A percentile compares a stretch with the other conserved stretches of the same genome.
phyloP scores from a whole-genome alignment of 2,797 vertebrate genomes.

The Scolopax rusticola region DNA sequence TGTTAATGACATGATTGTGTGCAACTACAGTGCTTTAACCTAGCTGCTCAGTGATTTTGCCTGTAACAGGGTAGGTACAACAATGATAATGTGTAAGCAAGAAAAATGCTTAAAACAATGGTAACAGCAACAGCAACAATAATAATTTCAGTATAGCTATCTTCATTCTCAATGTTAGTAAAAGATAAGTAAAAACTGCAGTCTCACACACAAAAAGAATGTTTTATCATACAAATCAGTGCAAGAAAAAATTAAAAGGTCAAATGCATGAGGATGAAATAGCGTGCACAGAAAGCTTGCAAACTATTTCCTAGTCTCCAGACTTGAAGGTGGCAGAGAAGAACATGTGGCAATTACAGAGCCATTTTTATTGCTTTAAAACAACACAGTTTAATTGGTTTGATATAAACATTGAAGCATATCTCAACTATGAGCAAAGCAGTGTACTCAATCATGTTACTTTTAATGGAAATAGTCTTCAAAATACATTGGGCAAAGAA shows the following conservation, averaged over 20 bases:
- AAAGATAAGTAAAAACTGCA: background rate
- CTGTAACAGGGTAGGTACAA: background rate
- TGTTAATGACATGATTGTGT: background rate
- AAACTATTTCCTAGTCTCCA: conserved; percentile 9
- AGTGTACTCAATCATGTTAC: conserved; percentile 55
- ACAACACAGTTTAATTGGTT: conserved; percentile 41
- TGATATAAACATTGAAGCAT: conserved; percentile 61
- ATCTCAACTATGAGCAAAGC: conserved; percentile 52
- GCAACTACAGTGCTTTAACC: background rate
- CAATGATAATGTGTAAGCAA: background rate
- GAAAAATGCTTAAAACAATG: background rate
- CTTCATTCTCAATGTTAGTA: background rate
- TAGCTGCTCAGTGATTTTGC: background rate
- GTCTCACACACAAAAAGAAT: background rate
- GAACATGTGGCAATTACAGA: conserved; percentile 52
- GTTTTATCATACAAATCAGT: background rate
- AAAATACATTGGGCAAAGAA: conserved; percentile 45
- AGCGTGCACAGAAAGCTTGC: background rate
- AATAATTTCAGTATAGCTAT: background rate
- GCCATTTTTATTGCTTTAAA: conserved; percentile 60
- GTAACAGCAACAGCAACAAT: background rate
- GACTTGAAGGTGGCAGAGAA: conserved; percentile 24
- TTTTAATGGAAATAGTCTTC: conserved; percentile 74
- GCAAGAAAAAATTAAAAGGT: background rate
- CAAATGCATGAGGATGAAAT: background rate